Base-by-base conservation (phyloP, 53 echinoderm and acorn worm genomes). In the Paelopatides confundens region DNA sequence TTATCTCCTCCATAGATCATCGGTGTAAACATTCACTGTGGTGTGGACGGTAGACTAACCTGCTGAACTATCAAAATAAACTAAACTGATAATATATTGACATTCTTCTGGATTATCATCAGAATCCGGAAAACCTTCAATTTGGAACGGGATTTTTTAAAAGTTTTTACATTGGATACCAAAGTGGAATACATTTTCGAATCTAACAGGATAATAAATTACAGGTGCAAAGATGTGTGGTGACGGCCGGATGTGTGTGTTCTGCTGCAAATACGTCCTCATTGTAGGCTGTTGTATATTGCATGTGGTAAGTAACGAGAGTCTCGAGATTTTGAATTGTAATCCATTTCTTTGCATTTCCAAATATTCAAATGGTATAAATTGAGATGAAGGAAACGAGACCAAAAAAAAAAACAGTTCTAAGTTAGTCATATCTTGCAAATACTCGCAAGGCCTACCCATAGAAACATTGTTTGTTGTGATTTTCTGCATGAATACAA, bases 221-320 rank as follows among this genome's bases (percentile, higher is more conserved):
- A 64, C 65, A 64, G 34, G 11, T 67, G 68, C 68, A 67, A 65
- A 62, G 31, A 83, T 63, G 84, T 83, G 84, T 40, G 84, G 84
- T 34, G 84, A 83, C 14, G 64, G 63, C 27, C 63, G 40, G 23
- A 65, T 30, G 64, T 83, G 84, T 39, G 64, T 83, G 24, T 83
- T 63, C 24, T 83, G 84, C 65, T 83, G 84, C 65, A 83, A 83
- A 34, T 83, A 83, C 14, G 84, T 83, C 2, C 40, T 83, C 37
- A 64, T 83, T 9, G 84, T 83, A 40, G 84, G 84, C 63, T 83
- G 84, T 40, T 83, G 84, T 65, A 83, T 83, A 15, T 65, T 83
- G 37, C 84, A 83, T 65, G 84, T 82, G 82, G 82, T 82, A 63
- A 82, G 82, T 82, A 58, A 58, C 58, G 24, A 21, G 58, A 58